Percentiles rank a stretch among this genome's conserved stretches.
Evolutionary conservation across 2,888 invertebrate species (phyloP).

Genomic region (Netelia inedita): DNA sequence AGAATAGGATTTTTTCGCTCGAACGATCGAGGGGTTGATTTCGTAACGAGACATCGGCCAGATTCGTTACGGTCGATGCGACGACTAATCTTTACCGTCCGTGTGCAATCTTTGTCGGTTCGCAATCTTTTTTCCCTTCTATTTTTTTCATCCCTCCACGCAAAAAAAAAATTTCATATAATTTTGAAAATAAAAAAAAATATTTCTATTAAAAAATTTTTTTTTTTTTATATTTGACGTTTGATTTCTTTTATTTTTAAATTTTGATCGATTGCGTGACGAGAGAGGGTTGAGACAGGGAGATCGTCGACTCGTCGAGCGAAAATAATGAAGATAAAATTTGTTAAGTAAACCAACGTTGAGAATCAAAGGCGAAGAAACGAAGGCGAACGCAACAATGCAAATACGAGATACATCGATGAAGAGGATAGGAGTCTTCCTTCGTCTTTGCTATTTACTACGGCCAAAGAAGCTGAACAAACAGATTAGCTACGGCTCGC

Average conservation of each 20-base stretch:
- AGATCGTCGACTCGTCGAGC: too few species aligned
- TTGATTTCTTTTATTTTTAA: not conserved
- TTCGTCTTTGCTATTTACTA: constrained; percentile 30
- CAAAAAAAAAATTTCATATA: not conserved
- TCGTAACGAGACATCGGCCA: constrained; percentile 53
- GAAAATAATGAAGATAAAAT: too few species aligned
- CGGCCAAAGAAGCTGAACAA: constrained; percentile 50
- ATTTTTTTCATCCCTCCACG: constrained; percentile 8
- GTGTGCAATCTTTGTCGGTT: constrained; percentile 44
- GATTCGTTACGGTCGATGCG: constrained; percentile 60
- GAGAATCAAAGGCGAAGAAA: not conserved
- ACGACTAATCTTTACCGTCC: constrained; percentile 54
- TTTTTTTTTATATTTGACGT: not conserved
- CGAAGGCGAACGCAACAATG: not conserved
- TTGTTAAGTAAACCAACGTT: not conserved
- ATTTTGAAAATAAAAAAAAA: too few species aligned
- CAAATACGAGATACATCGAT: not conserved
- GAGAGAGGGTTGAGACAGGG: too few species aligned
- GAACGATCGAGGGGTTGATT: constrained; percentile 60
- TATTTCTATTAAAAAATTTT: too few species aligned
- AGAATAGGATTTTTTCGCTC: constrained; percentile 58
- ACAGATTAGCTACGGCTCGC: constrained; percentile 60
- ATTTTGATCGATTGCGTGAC: too few species aligned
- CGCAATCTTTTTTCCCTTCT: constrained; percentile 20
- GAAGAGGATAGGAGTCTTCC: not conserved